Evolutionary conservation across 1,140 invertebrate genomes (phyloP), one percentile per base, ranked within the genome.

Genomic region (Orussus abietinus): DNA sequence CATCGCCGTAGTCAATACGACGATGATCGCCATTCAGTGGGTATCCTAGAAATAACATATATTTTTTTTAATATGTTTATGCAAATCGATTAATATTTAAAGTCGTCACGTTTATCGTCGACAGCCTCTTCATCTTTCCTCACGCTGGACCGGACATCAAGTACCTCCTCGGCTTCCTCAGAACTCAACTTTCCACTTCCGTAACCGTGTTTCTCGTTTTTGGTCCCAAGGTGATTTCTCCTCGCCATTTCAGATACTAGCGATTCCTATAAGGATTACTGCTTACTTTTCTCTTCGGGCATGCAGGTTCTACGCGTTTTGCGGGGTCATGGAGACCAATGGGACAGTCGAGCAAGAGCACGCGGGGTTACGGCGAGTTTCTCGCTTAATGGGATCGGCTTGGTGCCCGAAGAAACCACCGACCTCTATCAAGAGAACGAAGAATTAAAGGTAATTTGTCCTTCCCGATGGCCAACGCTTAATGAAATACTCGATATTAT

Each of bases 11-110:
- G 87, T 94, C 45, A 95, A 95, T 66, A 90, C 86, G 25, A 77
- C 89, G 17, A 91, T 94, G 85, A 83, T 92, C 33, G 82, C 86
- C 3, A 84, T 95, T 53, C 90, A 92, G 91, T 95, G 79, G 86
- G 88, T 88, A 34, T 10, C 9, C 12, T 20, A n/a, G 14, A 34
- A 41, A 43, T 47, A 45, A 9, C 46, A 76, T 72, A 53, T 10
- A 38, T 48, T 34, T 38, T 39, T 50, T 22, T 37, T 12, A 32
- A 13, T 34, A 17, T 32, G 1, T 22, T 32, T 34, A 15, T 13
- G 22, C 13, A 15, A 21, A 28, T 29, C 40, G 21, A 18, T 42
- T 46, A 3, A 20, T 42, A 26, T 38, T 10, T 41, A 17, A 26
- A 21, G 32, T 29, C 26, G 30, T 31, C 11, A 31, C 10, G 12